These are phyloP conservation scores for Parnassius orleans DNA, from an alignment of 2,888 invertebrate genomes.

Conservation along the genomic window DNA sequence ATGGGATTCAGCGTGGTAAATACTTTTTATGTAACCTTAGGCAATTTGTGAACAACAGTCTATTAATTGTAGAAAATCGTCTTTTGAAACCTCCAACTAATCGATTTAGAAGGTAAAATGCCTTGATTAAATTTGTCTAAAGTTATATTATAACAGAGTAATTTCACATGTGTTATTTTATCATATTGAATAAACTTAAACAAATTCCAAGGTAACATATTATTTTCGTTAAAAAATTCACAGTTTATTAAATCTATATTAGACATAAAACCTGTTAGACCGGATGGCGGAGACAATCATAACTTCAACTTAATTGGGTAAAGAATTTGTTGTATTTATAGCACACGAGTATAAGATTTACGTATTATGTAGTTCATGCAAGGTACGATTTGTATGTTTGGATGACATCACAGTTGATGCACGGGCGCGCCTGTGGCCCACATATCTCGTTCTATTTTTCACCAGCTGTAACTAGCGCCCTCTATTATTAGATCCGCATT, in stretches of 20 bases:
- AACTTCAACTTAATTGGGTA: slow-evolving; percentile 4
- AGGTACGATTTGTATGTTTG: slow-evolving; percentile 15
- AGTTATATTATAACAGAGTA: too few species aligned
- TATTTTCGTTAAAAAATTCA: too few species aligned
- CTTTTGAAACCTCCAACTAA: too few species aligned
- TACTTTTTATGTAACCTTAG: not conserved
- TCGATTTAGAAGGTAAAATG: too few species aligned
- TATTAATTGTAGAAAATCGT: too few species aligned
- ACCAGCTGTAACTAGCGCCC: slow-evolving; percentile 55
- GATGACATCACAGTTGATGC: slow-evolving; percentile 40
- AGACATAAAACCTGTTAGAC: slow-evolving; percentile 1
- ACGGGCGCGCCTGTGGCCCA: slow-evolving; percentile 69
- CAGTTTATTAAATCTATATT: not conserved
- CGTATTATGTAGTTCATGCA: not conserved
- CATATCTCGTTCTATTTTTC: slow-evolving; percentile 72
- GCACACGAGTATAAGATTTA: slow-evolving; percentile 1
- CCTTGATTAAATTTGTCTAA: too few species aligned
- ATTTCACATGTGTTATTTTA: too few species aligned
- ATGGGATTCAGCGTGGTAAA: not conserved
- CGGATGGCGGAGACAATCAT: not conserved
- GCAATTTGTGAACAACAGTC: not conserved
- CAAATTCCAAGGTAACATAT: not conserved
- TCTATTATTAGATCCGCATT: slow-evolving; percentile 74
- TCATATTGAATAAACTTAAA: not conserved
- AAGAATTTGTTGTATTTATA: not conserved